These are phyloP conservation scores for Scomber scombrus DNA, from an alignment of 2,113 vertebrate genomes.

Conservation along the genomic window DNA sequence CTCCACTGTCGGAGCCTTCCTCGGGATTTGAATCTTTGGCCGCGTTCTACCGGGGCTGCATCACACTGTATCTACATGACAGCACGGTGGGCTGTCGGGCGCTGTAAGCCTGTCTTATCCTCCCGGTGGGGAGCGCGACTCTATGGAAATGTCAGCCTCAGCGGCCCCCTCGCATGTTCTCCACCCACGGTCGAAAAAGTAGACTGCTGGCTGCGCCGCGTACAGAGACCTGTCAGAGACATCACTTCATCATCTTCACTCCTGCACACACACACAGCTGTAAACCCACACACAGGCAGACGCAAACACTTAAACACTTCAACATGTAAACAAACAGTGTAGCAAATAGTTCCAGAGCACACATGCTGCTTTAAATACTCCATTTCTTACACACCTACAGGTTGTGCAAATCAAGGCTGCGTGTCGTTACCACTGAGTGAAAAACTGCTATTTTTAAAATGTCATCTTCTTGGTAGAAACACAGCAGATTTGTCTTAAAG, in stretches of 20 bases:
- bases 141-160: constrained; percentile 22
- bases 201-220: background rate
- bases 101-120: constrained; percentile 50
- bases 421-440: no score
- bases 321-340: background rate
- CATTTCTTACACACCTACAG: background rate
- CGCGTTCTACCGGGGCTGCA: background rate
- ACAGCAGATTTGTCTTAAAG: background rate
- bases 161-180: constrained; percentile 22
- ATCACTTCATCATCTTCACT: background rate
- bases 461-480: background rate
- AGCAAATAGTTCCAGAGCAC: background rate
- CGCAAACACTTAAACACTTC: background rate
- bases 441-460: background rate
- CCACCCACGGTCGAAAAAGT: constrained; percentile 32
- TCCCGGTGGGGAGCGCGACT: constrained; percentile 37
- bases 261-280: background rate
- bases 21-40: background rate
- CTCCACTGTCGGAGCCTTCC: background rate
- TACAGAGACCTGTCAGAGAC: constrained; percentile 8
- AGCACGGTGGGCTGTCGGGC: constrained; percentile 36
- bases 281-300: background rate
- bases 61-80: constrained; percentile 40
- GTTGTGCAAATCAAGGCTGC: background rate
- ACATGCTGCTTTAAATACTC: background rate